phyloP scores from a whole-genome alignment of 2,888 invertebrate genomes.

The Perizoma flavofasciatum region DNA sequence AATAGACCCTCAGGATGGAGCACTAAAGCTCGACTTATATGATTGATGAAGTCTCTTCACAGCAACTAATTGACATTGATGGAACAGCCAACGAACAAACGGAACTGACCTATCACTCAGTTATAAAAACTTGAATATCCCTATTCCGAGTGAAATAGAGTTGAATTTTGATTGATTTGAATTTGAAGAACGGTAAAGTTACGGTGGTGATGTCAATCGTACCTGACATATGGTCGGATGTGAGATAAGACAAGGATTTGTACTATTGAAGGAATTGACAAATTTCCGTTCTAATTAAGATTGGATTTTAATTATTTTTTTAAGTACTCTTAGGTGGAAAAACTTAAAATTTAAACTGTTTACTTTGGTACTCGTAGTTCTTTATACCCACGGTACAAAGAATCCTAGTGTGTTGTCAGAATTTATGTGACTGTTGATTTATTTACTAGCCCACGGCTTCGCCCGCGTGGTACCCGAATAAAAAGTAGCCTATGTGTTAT shows the following conservation, averaged over 20 bases:
- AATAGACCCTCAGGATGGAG: conserved; percentile 67
- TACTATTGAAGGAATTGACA: conserved; percentile 53
- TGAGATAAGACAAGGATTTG: conserved; percentile 55
- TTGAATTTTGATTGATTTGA: conserved; percentile 39
- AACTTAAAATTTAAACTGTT: no score
- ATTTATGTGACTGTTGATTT: no score
- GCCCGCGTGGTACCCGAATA: no score
- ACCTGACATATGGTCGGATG: conserved; percentile 56
- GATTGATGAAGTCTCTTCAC: conserved; percentile 79
- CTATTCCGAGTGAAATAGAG: conserved; percentile 43
- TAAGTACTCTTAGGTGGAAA: no score
- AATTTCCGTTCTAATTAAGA: conserved; percentile 52
- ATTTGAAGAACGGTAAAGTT: conserved; percentile 6
- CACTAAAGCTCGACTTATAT: conserved; percentile 57
- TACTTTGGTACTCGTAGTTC: no score
- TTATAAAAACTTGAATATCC: conserved; percentile 36
- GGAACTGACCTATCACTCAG: conserved; percentile 47
- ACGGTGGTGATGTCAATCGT: conserved; percentile 42
- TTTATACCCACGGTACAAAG: no score
- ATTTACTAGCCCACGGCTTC: no score
- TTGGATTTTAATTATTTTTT: conserved; percentile 35
- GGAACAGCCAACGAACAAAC: conserved; percentile 68
- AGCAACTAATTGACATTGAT: conserved; percentile 82
- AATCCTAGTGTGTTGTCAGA: no score
- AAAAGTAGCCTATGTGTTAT: no score